Base-by-base conservation (phyloP, 2,113 vertebrate genomes). In the Todiramphus saurophagus region DNA sequence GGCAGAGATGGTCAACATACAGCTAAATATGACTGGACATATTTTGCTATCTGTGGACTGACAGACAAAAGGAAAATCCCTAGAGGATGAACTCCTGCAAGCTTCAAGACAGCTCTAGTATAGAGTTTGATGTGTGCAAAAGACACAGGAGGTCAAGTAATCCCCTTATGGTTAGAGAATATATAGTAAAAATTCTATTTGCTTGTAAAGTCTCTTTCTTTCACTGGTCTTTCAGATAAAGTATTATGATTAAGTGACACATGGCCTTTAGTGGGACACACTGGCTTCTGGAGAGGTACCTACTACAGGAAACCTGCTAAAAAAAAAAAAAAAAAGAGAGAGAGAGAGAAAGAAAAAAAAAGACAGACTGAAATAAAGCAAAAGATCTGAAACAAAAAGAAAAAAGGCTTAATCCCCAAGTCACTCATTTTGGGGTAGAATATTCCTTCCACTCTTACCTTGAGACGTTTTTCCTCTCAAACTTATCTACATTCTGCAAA, bases 31-130 rank as follows among this genome's bases (percentile, higher is more conserved):
- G 72, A 94, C 82, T 88, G 79, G 96, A 83, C 89, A 53, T 77
- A 95, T 96, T 96, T 91, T 94, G 83, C 60, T 90, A 8, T 86
- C 90, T 87, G 51, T 78, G 91, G 88, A 93, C 90, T 93, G 92
- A 88, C 83, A 96, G 95, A 93, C 92, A 95, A 97, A 95, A 97
- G 92, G 48, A 96, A 96, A 96, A 95, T 95, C 93, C 85, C 83
- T 72, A 72, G 90, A 93, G 80, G 85, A 94, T 92, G 86, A 96
- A 93, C 72, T 90, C 92, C 62, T 60, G 85, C 23, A 94, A 96
- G 92, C 90, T 96, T 93, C 93, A 94, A 90, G 93, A 81, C 76
- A 96, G 92, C 85, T 95, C 94, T 90, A 96, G 79, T 83, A 87
- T 63, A 86, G 90, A 93, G 83, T 90, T 90, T 94, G 90, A 97